phyloP scores from a whole-genome alignment of 1,140 invertebrate species.

The Acromyrmex charruanus region DNA sequence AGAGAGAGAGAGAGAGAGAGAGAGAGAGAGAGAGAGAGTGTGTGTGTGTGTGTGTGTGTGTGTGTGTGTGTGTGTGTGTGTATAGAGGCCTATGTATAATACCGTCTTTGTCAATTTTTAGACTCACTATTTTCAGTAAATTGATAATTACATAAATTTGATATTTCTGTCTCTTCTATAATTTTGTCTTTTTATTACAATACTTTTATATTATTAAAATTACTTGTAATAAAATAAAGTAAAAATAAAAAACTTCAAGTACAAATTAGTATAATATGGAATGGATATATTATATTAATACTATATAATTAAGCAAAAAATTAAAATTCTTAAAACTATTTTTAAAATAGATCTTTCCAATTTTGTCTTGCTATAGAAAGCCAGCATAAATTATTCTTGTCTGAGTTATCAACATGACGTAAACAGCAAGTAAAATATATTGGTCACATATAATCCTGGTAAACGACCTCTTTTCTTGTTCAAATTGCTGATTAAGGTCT shows the following conservation, averaged over 20 bases:
- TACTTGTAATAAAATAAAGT: background rate
- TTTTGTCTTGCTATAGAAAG: background rate
- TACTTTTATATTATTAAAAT: background rate
- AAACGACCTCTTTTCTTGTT: conserved; percentile 14
- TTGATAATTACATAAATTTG: background rate
- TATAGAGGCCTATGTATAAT: no score
- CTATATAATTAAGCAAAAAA: background rate
- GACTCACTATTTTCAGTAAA: background rate
- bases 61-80: no score
- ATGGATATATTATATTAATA: background rate
- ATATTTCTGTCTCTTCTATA: background rate
- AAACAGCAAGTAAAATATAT: conserved; percentile 11
- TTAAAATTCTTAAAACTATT: background rate
- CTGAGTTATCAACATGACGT: background rate
- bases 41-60: no score
- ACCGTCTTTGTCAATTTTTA: background rate
- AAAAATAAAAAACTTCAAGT: background rate
- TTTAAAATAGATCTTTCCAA: background rate
- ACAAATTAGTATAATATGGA: background rate
- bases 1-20: no score
- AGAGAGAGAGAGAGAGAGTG: no score
- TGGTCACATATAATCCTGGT: background rate
- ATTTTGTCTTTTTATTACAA: background rate
- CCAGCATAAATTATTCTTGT: background rate
- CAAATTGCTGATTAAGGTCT: background rate